Evolutionary conservation across 2,797 vertebrate species (phyloP).

Genomic region (Pantherophis alleghaniensis): DNA sequence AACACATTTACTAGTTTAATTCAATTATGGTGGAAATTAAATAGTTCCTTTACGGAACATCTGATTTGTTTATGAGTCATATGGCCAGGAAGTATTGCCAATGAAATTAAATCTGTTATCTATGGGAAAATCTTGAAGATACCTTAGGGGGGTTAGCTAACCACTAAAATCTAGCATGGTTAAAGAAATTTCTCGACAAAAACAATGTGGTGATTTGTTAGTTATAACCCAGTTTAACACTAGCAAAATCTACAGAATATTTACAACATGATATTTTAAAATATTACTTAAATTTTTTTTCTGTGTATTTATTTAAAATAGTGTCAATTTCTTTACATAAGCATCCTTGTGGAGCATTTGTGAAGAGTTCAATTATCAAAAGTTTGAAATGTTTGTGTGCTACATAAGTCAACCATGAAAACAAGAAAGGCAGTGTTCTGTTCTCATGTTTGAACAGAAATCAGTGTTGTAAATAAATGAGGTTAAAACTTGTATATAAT

Average conservation of each 20-base stretch:
- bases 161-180: conserved; percentile 26
- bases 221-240: conserved; percentile 12
- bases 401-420: conserved; percentile 45
- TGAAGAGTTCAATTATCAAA: conserved; percentile 47
- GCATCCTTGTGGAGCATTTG: conserved; percentile 29
- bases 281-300: not conserved
- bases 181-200: conserved; percentile 30
- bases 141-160: conserved; percentile 26
- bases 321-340: conserved; percentile 10
- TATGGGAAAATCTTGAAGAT: conserved; percentile 55
- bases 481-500: not conserved
- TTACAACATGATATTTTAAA: conserved; percentile 13
- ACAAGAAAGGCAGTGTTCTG: conserved; percentile 40
- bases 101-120: conserved; percentile 35
- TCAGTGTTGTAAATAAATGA: conserved; percentile 13
- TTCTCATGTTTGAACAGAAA: conserved; percentile 40
- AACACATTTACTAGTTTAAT: conserved; percentile 53
- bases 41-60: conserved; percentile 28
- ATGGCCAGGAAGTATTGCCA: conserved; percentile 22
- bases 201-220: conserved; percentile 30
- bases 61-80: conserved; percentile 14
- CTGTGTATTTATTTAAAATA: not conserved
- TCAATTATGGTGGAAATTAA: conserved; percentile 47
- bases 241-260: conserved; percentile 26
- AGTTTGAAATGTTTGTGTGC: conserved; percentile 41